Base-by-base conservation (phyloP, 2,888 invertebrate genomes). In the Melanostoma scalare region DNA sequence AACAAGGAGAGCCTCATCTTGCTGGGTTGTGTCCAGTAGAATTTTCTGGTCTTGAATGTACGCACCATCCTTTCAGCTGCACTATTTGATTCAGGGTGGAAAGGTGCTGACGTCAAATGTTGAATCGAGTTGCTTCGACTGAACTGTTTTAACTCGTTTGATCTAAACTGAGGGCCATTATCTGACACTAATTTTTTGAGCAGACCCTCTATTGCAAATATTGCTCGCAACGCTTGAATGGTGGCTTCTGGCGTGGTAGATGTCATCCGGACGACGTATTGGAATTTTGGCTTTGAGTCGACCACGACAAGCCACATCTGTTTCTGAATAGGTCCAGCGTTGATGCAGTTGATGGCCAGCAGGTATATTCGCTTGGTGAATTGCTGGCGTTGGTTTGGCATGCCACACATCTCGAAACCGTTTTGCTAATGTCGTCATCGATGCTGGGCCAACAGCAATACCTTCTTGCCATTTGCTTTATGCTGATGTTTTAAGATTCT, bases 141-240 rank as follows among this genome's bases (percentile, higher is more conserved):
- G 76, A 87, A 87, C 8, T 52, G 4, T 73, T 86, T 42, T 52
- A 87, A 86, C 50, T 87, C 73, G 9, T 48, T 55, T 6, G 87
- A 86, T 30, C 44, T 60, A 55, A 87, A 85, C 30, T 84, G 85
- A 30, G 85, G 53, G 10, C 86, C 86, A 50, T 87, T 87, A 50
- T 87, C 86, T 1, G 85, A 81, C 6, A 86, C 87, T 2, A 86
- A 44, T 6, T 80, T 55, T 40, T 80, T 79, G 4, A 87, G 85
- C 6, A 87, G 46, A 4, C 86, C 87, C 58, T 86, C 86, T 20
- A 86, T 67, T 6, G 87, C 77, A 74, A 86, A 87, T 33, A 78
- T 81, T 58, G 82, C 72, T 55, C 78, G 82, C n/a, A 85, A 58
- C 30, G 79, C 85, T 40, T 75, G 30, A 8, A 86, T 74, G 2